A percentile compares a stretch with the other conserved stretches of the same genome.
Evolutionary conservation across 1,140 invertebrate genomes (phyloP).

Genomic region (Ericerus pela): DNA sequence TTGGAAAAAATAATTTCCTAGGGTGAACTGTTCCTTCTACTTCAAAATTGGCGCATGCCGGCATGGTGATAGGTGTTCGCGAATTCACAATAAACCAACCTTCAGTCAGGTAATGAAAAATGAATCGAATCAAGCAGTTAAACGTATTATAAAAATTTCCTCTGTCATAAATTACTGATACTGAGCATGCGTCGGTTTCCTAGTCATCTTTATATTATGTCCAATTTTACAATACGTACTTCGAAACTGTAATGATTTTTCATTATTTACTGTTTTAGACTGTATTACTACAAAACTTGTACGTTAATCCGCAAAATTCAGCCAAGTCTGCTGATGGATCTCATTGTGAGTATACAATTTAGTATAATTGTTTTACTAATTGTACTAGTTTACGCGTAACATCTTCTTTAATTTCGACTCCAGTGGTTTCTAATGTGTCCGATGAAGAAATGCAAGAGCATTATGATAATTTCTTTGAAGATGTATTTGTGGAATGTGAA

Average conservation of each 20-base stretch:
- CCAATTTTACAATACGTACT: no score
- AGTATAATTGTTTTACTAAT: no score
- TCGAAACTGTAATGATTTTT: not conserved
- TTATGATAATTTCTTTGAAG: slow-evolving; percentile 99
- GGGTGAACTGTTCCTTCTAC: slow-evolving; percentile 99
- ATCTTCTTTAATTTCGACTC: slow-evolving; percentile 14
- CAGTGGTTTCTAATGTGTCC: slow-evolving; percentile 74
- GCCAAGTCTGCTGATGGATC: slow-evolving; percentile 90
- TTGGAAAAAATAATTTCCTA: slow-evolving; percentile 36
- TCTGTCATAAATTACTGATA: no score
- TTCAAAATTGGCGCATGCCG: slow-evolving; percentile 99
- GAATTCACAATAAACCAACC: slow-evolving; percentile 97
- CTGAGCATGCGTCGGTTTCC: no score
- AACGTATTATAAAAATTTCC: no score
- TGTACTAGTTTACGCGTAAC: no score
- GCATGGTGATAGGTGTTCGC: slow-evolving; percentile 93
- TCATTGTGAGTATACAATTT: slow-evolving; percentile 58
- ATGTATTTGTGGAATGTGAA: slow-evolving; percentile 96
- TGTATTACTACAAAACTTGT: slow-evolving; percentile 86
- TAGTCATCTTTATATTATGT: not conserved
- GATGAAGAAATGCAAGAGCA: slow-evolving; percentile 98
- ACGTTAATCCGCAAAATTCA: slow-evolving; percentile 96
- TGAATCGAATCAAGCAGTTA: no score
- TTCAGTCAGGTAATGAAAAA: slow-evolving; percentile 60
- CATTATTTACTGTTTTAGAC: slow-evolving; percentile 53